Conservation (phyloP, 2,797 vertebrate genomes). For the Muscicapa striata region DNA sequence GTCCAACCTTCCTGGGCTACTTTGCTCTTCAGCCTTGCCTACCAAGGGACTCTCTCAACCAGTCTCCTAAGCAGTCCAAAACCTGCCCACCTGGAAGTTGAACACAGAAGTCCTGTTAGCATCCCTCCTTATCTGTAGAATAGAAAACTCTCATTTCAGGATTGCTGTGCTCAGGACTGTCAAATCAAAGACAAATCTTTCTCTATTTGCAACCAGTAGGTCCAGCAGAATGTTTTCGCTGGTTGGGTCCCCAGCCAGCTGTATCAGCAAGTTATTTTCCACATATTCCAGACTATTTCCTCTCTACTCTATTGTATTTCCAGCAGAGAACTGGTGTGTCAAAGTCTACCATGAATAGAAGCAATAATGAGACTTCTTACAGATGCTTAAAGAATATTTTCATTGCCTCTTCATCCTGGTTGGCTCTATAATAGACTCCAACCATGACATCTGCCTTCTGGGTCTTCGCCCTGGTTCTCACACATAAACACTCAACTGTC, state of each 20-base stretch:
- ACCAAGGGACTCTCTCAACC: not conserved
- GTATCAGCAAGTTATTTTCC: not conserved
- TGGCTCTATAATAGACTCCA: not conserved
- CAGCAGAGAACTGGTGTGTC: not conserved
- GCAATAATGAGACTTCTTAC: not conserved
- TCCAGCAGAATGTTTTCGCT: not conserved
- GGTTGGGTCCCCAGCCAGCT: not conserved
- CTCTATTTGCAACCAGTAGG: not conserved
- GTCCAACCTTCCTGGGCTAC: not conserved
- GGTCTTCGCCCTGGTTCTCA: not conserved
- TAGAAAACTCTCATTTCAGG: not conserved
- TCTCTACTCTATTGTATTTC: not conserved
- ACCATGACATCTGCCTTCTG: not conserved
- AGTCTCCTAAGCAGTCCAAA: not conserved
- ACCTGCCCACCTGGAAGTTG: rapidly evolving
- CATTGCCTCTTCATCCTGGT: not conserved
- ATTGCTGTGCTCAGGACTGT: not conserved
- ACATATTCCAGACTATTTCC: not conserved
- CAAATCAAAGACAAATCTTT: not conserved
- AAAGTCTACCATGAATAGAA: not conserved
- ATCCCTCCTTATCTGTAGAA: not conserved
- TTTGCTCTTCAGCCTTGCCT: not conserved
- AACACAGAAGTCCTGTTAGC: not conserved
- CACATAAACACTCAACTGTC: not conserved
- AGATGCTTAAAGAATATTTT: not conserved